phyloP scores from a whole-genome alignment of 2,113 vertebrate species.

The Gobio gobio region DNA sequence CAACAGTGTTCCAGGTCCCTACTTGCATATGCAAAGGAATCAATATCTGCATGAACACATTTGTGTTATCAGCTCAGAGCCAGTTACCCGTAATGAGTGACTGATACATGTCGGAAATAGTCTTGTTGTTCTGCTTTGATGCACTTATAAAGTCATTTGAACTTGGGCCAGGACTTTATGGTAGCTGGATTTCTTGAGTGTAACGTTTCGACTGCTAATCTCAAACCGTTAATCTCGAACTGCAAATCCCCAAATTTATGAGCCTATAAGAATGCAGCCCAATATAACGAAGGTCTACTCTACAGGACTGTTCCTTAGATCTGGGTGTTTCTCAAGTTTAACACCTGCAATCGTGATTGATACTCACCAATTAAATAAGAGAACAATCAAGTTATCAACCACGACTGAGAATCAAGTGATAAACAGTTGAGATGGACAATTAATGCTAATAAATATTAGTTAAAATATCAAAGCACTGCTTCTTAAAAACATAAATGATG shows the following conservation, averaged over 20 bases:
- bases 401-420: too few species aligned
- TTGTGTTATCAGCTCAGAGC: not conserved
- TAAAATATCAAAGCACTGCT: not conserved
- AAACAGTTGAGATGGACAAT: not conserved
- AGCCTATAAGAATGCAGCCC: not conserved
- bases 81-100: not conserved
- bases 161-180: conserved; percentile 11
- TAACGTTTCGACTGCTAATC: conserved; percentile 3
- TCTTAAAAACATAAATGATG: not conserved
- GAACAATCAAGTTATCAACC: too few species aligned
- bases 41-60: not conserved
- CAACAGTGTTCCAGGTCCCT: not conserved
- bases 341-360: not conserved
- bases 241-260: not conserved
- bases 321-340: not conserved
- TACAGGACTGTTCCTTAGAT: not conserved
- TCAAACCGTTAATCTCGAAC: not conserved
- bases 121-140: not conserved
- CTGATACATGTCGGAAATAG: not conserved
- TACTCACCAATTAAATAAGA: not conserved
- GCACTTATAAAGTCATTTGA: not conserved
- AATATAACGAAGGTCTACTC: not conserved
- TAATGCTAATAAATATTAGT: not conserved
- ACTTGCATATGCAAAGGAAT: not conserved
- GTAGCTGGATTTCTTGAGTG: conserved; percentile 7